phyloP scores from a whole-genome alignment of 2,888 invertebrate species.

The Chymomyza caudatula region DNA sequence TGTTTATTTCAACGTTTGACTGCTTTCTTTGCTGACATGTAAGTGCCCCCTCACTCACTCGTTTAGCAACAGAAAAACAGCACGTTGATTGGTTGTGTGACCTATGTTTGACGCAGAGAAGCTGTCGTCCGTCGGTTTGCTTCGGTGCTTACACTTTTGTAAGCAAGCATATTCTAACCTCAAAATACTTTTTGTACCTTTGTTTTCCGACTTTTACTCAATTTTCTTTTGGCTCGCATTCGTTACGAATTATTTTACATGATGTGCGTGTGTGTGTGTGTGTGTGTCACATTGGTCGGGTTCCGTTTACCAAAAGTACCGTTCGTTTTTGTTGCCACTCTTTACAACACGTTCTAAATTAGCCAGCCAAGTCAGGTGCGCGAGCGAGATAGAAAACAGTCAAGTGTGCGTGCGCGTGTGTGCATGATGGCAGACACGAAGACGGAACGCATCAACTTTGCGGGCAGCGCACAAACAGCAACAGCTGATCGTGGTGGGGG shows the following conservation, averaged over 20 bases:
- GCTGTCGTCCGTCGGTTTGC: not conserved
- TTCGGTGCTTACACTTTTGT: not conserved
- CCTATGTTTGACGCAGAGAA: not conserved
- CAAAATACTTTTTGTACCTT: conserved; percentile 44
- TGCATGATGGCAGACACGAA: conserved; percentile 21
- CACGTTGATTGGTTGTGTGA: not conserved
- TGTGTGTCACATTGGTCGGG: not conserved
- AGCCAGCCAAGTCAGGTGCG: conserved; percentile 30
- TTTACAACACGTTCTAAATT: conserved; percentile 49
- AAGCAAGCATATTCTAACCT: conserved; percentile 61
- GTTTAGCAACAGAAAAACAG: too few relatives aligned
- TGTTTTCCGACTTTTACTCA: conserved; percentile 24
- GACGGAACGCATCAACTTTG: conserved; percentile 1
- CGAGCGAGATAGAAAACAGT: conserved; percentile 36
- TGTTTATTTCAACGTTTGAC: conserved; percentile 12
- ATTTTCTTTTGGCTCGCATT: conserved; percentile 38
- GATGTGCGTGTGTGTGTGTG: conserved; percentile 28
- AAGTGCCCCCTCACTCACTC: not conserved
- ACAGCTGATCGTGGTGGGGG: conserved; percentile 59
- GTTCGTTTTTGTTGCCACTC: conserved; percentile 36
- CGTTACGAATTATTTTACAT: conserved; percentile 50
- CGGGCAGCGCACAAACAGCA: conserved; percentile 27
- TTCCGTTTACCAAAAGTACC: conserved; percentile 44
- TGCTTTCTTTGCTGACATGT: conserved; percentile 1
- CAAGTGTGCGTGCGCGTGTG: conserved; percentile 29